These are phyloP conservation scores for Phymastichus coffea DNA, from an alignment of 1,140 invertebrate species.

Conservation along the genomic window DNA sequence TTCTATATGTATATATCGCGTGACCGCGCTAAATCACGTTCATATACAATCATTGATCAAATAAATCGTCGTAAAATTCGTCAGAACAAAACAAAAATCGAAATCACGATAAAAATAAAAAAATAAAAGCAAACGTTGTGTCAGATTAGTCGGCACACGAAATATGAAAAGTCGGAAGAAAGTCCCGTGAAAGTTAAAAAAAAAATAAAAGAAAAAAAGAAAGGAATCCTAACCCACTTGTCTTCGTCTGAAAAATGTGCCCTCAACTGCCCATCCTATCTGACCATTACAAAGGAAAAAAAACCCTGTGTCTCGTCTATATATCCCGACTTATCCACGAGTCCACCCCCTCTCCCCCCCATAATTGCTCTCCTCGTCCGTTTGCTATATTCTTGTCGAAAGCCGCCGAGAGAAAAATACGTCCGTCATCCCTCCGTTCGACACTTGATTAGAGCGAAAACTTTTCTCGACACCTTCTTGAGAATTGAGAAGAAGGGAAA, in stretches of 20 bases:
- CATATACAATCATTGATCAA: too few species aligned
- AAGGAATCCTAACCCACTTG: slow-evolving; percentile 48
- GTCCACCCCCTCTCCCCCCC: slow-evolving; percentile 4
- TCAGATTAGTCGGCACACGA: slow-evolving; percentile 34
- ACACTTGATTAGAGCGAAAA: slow-evolving; percentile 32
- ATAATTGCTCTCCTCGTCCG: slow-evolving; percentile 24
- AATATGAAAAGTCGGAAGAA: slow-evolving; percentile 9
- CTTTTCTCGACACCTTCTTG: slow-evolving; percentile 29
- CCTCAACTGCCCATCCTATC: slow-evolving; percentile 48
- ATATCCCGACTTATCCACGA: slow-evolving; percentile 26
- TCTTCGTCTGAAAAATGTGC: slow-evolving; percentile 56
- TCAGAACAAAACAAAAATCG: slow-evolving; percentile 24
- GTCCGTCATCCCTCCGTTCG: slow-evolving; percentile 26
- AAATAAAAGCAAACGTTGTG: slow-evolving; percentile 46
- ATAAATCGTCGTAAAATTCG: too few species aligned
- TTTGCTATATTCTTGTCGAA: too few species aligned
- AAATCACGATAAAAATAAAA: slow-evolving; percentile 36
- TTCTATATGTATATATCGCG: too few species aligned
- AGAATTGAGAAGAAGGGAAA: slow-evolving; percentile 15
- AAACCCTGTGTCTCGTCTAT: slow-evolving; percentile 30
- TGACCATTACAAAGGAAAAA: slow-evolving; percentile 30
- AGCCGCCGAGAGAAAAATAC: too few species aligned
- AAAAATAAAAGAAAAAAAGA: neutral
- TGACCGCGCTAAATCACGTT: too few species aligned
- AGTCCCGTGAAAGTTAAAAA: slow-evolving; percentile 24